Percentiles rank a stretch among this genome's conserved stretches.
These are phyloP conservation scores for Scomber colias DNA, from an alignment of 2,113 vertebrate species.

Conservation along the genomic window DNA sequence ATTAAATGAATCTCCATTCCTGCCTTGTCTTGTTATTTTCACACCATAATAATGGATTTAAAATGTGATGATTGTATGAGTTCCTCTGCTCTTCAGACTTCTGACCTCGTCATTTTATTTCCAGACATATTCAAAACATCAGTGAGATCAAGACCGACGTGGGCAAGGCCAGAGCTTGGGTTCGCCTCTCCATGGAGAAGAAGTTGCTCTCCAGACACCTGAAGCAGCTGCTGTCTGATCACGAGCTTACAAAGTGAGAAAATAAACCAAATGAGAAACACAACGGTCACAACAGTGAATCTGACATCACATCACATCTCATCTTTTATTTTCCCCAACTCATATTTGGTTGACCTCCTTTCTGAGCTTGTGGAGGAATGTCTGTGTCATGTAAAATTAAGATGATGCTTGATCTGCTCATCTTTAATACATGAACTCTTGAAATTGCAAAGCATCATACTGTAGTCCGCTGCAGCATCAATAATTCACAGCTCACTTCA, in stretches of 20 bases:
- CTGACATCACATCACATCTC: too few species aligned
- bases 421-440: slow-evolving; percentile 71
- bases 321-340: neutral
- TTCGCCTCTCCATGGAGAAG: slow-evolving; percentile 98
- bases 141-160: slow-evolving; percentile 99
- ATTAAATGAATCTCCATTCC: too few species aligned
- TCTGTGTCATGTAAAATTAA: slow-evolving; percentile 50
- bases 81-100: neutral
- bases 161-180: slow-evolving; percentile 98
- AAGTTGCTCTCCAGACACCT: slow-evolving; percentile 97
- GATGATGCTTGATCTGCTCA: slow-evolving; percentile 48
- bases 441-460: slow-evolving; percentile 66
- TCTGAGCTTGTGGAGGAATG: slow-evolving; percentile 56
- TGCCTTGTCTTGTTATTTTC: neutral
- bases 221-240: slow-evolving; percentile 96
- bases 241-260: slow-evolving; percentile 96
- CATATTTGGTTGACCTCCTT: slow-evolving; percentile 4
- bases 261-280: neutral
- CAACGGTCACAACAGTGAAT: too few species aligned
- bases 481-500: slow-evolving; percentile 77
- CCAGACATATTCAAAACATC: slow-evolving; percentile 97
- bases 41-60: neutral
- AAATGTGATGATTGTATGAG: neutral
- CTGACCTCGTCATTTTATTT: neutral
- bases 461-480: slow-evolving; percentile 61